A percentile compares a stretch with the other conserved stretches of the same genome.
phyloP scores from a whole-genome alignment of 2,888 invertebrate genomes.

The Camponotus fellah region DNA sequence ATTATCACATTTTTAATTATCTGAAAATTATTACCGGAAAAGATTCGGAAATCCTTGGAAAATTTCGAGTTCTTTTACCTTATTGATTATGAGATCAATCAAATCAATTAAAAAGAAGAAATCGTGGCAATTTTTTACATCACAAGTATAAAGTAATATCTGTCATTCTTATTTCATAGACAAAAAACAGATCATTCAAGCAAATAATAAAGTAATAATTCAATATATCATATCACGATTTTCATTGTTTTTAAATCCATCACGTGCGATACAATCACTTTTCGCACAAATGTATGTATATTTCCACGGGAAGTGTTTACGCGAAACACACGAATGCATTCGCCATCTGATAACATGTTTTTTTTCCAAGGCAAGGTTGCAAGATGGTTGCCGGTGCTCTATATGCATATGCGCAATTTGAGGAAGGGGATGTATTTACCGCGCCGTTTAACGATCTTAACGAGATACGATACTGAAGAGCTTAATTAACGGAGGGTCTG shows the following conservation, averaged over 20 bases:
- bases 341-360: constrained; percentile 33
- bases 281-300: background rate
- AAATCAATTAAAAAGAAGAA: background rate
- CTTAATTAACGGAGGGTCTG: constrained; percentile 58
- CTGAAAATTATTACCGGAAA: background rate
- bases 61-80: background rate
- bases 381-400: background rate
- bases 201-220: background rate
- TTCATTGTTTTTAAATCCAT: background rate
- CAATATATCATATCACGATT: background rate
- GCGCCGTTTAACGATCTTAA: constrained; percentile 39
- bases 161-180: background rate
- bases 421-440: constrained; percentile 33
- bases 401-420: constrained; percentile 39
- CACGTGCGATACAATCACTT: background rate
- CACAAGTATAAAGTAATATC: background rate
- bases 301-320: background rate
- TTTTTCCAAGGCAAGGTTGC: constrained; percentile 12
- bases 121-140: background rate
- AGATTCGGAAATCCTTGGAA: background rate
- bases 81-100: background rate
- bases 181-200: background rate
- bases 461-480: constrained; percentile 47
- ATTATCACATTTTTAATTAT: background rate
- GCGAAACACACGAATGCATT: background rate